Percentiles rank a stretch among this genome's conserved stretches.
Evolutionary conservation across 2,113 vertebrate genomes (phyloP).

Genomic region (Proteles cristata): DNA sequence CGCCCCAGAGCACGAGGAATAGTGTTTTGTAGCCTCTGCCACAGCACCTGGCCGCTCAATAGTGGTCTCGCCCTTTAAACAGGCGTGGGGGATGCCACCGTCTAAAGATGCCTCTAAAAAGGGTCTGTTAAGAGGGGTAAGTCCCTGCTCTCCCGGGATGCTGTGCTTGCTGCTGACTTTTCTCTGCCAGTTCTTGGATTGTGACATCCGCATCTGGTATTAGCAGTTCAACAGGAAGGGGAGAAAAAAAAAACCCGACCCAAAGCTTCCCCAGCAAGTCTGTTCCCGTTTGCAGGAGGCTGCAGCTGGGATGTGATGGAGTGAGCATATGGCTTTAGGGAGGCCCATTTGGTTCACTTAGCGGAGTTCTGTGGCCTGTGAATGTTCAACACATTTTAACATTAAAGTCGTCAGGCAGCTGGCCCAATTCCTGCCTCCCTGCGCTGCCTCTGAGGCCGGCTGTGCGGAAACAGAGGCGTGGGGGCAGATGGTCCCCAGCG

Average conservation of each 20-base stretch:
- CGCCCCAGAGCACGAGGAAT: neutral
- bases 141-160: conserved; percentile 31
- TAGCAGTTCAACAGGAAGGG: conserved; percentile 66
- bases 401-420: conserved; percentile 62
- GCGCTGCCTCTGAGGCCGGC: neutral
- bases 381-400: conserved; percentile 76
- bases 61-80: neutral
- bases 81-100: neutral
- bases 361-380: conserved; percentile 64
- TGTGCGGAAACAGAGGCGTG: neutral
- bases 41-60: neutral
- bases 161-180: neutral
- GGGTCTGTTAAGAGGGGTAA: neutral
- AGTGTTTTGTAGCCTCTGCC: neutral
- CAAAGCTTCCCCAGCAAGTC: neutral
- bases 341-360: conserved; percentile 74
- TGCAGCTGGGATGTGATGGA: conserved; percentile 71
- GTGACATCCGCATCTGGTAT: conserved; percentile 64
- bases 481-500: neutral
- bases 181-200: conserved; percentile 45
- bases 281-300: conserved; percentile 53
- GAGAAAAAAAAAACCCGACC: neutral
- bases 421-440: conserved; percentile 35
- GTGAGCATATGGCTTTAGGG: conserved; percentile 49
- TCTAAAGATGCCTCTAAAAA: neutral